phyloP scores from a whole-genome alignment of 2,113 vertebrate species.

The Manacus vitellinus region DNA sequence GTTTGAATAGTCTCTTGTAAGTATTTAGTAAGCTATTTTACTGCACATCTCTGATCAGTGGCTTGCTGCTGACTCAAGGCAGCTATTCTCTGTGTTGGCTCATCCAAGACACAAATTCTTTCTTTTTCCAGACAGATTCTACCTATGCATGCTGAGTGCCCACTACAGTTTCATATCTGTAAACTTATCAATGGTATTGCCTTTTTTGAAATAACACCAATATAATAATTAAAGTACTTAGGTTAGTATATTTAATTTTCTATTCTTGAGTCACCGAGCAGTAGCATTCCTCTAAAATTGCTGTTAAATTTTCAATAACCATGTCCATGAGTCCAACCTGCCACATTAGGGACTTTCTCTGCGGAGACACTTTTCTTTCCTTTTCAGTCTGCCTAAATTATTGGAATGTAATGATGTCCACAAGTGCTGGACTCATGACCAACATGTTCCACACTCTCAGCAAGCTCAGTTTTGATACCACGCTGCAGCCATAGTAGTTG shows the following conservation, averaged over 20 bases:
- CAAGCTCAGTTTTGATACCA: background rate
- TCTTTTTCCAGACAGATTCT: background rate
- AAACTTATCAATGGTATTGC: background rate
- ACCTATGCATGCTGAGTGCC: background rate
- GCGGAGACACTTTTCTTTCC: background rate
- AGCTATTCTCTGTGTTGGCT: background rate
- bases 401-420: background rate
- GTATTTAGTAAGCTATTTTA: background rate
- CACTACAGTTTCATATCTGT: background rate
- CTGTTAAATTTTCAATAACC: background rate
- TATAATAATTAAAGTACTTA: background rate
- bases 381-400: background rate
- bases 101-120: background rate
- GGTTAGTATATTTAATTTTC: background rate
- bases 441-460: background rate
- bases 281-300: background rate
- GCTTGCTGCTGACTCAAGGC: background rate
- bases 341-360: background rate
- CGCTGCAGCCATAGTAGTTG: background rate
- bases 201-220: background rate
- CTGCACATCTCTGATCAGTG: background rate
- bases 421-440: background rate
- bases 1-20: background rate
- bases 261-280: background rate
- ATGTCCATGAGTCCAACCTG: background rate